phyloP scores from a whole-genome alignment of 2,888 invertebrate genomes.

The Eumacrocentrus americanus region DNA sequence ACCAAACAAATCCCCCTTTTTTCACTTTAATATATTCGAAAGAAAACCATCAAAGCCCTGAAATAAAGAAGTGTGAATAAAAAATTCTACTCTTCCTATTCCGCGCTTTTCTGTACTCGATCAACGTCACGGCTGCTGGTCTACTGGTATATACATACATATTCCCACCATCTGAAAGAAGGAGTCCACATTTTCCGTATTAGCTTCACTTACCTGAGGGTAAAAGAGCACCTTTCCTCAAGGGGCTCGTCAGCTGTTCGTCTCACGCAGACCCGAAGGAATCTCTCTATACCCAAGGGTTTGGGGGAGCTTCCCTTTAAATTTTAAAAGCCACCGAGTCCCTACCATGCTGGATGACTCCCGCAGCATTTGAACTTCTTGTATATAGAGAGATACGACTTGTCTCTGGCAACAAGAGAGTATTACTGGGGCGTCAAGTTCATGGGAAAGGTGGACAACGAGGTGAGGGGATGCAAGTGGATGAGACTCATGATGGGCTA shows the following conservation, averaged over 20 bases:
- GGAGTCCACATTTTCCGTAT: no score
- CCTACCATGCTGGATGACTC: slow-evolving; percentile 23
- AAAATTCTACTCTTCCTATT: background rate
- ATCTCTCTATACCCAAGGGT: slow-evolving; percentile 13
- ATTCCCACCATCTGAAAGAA: no score
- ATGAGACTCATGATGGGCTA: background rate
- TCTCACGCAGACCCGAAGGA: slow-evolving; percentile 30
- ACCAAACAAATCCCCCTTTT: background rate
- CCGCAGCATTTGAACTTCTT: slow-evolving; percentile 21
- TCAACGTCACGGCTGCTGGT: background rate
- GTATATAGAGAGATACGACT: background rate
- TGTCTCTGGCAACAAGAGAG: background rate
- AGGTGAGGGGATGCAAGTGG: slow-evolving; percentile 38
- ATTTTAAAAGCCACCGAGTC: slow-evolving; percentile 49
- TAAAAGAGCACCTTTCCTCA: slow-evolving; percentile 28
- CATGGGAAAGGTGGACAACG: slow-evolving; percentile 33
- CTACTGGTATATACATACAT: background rate
- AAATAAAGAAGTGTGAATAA: no score
- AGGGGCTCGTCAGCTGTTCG: slow-evolving; percentile 48
- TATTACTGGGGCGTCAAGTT: slow-evolving; percentile 32
- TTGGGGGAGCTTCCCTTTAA: slow-evolving; percentile 46
- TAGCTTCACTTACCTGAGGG: slow-evolving; percentile 10
- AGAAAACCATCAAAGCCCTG: no score
- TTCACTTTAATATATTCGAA: no score
- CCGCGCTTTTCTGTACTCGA: background rate